These are phyloP conservation scores for Oreocharis arfaki DNA, from an alignment of 2,113 vertebrate species.

Conservation along the genomic window DNA sequence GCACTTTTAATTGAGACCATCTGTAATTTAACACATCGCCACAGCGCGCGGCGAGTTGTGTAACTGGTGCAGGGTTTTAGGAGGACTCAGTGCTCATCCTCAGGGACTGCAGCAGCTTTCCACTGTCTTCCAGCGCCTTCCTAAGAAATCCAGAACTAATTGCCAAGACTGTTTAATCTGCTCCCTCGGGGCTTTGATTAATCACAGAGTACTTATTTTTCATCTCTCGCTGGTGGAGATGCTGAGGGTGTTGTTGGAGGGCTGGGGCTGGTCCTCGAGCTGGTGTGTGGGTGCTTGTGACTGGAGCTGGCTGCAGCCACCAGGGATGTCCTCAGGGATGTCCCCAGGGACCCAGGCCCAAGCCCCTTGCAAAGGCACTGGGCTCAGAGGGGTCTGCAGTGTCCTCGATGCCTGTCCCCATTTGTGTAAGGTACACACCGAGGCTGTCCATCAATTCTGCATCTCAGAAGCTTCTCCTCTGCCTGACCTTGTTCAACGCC, in stretches of 20 bases:
- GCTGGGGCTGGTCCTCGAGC: neutral
- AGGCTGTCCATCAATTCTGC: neutral
- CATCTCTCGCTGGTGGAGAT: neutral
- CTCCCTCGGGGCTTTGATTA: neutral
- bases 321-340: rapidly evolving
- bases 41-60: neutral
- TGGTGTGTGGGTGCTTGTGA: neutral
- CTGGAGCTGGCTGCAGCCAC: neutral
- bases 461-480: neutral
- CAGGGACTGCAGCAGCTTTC: neutral
- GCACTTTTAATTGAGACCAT: neutral
- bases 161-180: slow-evolving; percentile 1
- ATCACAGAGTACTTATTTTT: neutral
- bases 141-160: neutral
- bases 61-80: neutral
- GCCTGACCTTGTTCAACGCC: neutral
- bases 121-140: neutral
- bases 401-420: rapidly evolving
- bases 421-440: neutral
- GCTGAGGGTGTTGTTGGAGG: neutral
- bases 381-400: neutral
- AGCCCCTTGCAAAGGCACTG: neutral
- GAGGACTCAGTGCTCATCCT: neutral
- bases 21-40: neutral
- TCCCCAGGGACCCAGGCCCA: neutral